phyloP scores from a whole-genome alignment of 2,797 vertebrate genomes.

The Hemitrygon akajei region DNA sequence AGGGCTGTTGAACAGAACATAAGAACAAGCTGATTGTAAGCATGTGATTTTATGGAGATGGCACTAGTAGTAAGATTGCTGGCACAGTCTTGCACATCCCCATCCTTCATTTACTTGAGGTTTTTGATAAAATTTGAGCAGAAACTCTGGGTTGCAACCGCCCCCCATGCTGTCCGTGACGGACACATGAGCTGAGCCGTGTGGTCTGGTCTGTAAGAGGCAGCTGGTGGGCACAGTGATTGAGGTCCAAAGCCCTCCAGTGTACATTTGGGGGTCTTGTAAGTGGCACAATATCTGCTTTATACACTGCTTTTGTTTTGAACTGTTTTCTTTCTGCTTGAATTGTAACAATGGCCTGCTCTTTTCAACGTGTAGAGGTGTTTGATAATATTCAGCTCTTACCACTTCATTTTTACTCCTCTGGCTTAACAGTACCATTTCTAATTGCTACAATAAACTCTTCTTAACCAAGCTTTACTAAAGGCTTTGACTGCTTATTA shows the following conservation, averaged over 20 bases:
- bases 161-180: conserved; percentile 57
- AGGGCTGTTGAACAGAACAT: conserved; percentile 48
- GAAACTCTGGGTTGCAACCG: conserved; percentile 50
- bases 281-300: conserved; percentile 79
- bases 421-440: background rate
- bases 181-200: conserved; percentile 45
- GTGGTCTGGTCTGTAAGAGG: conserved; percentile 91
- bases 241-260: conserved; percentile 61
- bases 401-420: background rate
- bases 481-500: no score
- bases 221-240: conserved; percentile 65
- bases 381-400: background rate
- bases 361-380: conserved; percentile 22
- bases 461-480: background rate
- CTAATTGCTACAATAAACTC: background rate
- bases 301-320: conserved; percentile 41
- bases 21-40: conserved; percentile 43
- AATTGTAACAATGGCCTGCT: conserved; percentile 41
- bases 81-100: conserved; percentile 43
- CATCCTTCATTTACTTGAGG: conserved; percentile 56
- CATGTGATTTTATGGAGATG: conserved; percentile 26
- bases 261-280: conserved; percentile 67
- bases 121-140: conserved; percentile 47
- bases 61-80: conserved; percentile 1
- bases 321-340: conserved; percentile 47